phyloP scores from a whole-genome alignment of 2,888 invertebrate species.

The Agrotis puta region DNA sequence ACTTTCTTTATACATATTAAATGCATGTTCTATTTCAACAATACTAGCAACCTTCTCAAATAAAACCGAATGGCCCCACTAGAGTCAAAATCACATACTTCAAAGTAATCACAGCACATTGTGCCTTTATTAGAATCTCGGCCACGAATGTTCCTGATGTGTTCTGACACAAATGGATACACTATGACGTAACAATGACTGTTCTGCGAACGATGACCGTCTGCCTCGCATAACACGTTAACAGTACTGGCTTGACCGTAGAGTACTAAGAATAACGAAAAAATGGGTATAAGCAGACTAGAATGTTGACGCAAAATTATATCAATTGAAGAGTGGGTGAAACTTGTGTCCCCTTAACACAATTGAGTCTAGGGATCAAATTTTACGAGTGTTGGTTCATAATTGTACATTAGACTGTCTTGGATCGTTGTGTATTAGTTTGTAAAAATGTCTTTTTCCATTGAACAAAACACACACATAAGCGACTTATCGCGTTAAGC shows the following conservation, averaged over 20 bases:
- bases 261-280: background rate
- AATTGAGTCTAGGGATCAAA: background rate
- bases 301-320: background rate
- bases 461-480: too few relatives aligned
- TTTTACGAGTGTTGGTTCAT: background rate
- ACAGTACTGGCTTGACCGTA: conserved; percentile 25
- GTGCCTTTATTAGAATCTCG: conserved; percentile 48
- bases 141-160: conserved; percentile 57
- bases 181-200: conserved; percentile 25
- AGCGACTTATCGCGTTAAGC: too few relatives aligned
- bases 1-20: background rate
- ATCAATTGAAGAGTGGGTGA: background rate
- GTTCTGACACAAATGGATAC: conserved; percentile 50
- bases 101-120: conserved; percentile 32
- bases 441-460: too few relatives aligned
- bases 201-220: conserved; percentile 41
- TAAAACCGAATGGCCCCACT: conserved; percentile 25
- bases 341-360: background rate
- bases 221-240: conserved; percentile 28
- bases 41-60: background rate
- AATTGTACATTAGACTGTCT: too few relatives aligned
- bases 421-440: too few relatives aligned
- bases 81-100: conserved; percentile 48
- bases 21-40: background rate
- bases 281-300: background rate